Percentiles rank a stretch among this genome's conserved stretches.
Evolutionary conservation across 1,140 invertebrate genomes (phyloP).

Genomic region (Wiebesia pumilae): DNA sequence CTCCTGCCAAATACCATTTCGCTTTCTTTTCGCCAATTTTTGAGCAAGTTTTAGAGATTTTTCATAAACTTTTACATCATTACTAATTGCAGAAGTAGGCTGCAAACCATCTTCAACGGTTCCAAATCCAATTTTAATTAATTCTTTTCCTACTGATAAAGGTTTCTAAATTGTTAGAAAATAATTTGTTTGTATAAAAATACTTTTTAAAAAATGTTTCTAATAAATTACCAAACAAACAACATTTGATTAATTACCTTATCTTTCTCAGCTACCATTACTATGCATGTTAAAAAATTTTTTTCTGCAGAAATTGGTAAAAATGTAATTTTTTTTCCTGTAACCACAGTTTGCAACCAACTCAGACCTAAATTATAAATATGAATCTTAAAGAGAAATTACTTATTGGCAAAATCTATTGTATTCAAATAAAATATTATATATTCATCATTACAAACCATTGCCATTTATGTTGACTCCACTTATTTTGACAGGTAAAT

Average conservation of each 20-base stretch:
- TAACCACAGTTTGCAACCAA: conserved; percentile 75
- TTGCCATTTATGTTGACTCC: conserved; percentile 72
- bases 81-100: conserved; percentile 53
- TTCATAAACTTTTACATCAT: conserved; percentile 64
- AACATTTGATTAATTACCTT: conserved; percentile 54
- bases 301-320: conserved; percentile 70
- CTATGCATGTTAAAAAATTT: conserved; percentile 72
- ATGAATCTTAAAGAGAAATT: conserved; percentile 2
- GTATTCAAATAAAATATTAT: background rate
- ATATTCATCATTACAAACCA: conserved; percentile 61
- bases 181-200: conserved; percentile 5
- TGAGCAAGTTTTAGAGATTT: conserved; percentile 68
- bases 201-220: conserved; percentile 20
- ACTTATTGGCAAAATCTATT: background rate
- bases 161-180: conserved; percentile 56
- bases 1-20: conserved; percentile 75
- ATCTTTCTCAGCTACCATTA: conserved; percentile 67
- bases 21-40: conserved; percentile 68
- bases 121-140: conserved; percentile 74
- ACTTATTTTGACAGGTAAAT: conserved; percentile 75
- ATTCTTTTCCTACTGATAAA: conserved; percentile 68
- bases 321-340: conserved; percentile 70
- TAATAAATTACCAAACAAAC: background rate
- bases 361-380: conserved; percentile 66
- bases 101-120: conserved; percentile 61